Conservation (phyloP, 2,113 vertebrate genomes). For the Pluvialis apricaria region DNA sequence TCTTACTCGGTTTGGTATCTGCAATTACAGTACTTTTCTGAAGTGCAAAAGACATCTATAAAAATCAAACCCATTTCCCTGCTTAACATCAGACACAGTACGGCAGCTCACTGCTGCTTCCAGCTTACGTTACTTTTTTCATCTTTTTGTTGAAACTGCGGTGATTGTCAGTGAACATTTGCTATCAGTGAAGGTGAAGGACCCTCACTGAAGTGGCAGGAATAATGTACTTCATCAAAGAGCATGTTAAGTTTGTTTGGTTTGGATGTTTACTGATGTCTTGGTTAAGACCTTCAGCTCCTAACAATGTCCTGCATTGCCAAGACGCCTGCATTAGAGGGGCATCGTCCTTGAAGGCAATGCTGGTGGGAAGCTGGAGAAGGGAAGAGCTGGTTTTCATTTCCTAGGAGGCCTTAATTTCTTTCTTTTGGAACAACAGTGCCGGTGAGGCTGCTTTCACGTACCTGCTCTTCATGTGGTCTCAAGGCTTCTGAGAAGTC, state of each 20-base stretch:
- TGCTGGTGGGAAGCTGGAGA: background rate
- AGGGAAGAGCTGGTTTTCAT: background rate
- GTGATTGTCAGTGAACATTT: fast-evolving
- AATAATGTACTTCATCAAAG: background rate
- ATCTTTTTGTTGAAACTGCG: background rate
- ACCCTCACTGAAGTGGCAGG: background rate
- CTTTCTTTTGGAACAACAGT: background rate
- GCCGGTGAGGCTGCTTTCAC: background rate
- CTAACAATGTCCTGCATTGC: background rate
- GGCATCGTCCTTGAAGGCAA: background rate
- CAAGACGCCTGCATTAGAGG: background rate
- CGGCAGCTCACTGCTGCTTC: background rate
- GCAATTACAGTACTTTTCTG: conserved; percentile 39
- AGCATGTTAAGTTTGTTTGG: background rate
- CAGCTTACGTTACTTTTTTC: background rate
- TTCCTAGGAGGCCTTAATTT: background rate
- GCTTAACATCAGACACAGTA: background rate
- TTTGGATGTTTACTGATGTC: background rate
- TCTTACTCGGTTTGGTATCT: conserved; percentile 32
- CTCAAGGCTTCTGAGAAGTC: background rate
- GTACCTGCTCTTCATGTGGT: background rate
- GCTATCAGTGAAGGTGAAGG: background rate
- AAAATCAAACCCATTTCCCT: conserved; percentile 35
- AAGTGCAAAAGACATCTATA: conserved; percentile 40
- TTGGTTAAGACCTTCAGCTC: background rate